Conservation (phyloP, 2,113 vertebrate species). For the Danio rerio region GRCz12tu NC_133191.1:16700501-16701000, state of each 20-base stretch:
- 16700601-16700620: not conserved
- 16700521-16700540: constrained; percentile 39
- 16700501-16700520: constrained; percentile 64
- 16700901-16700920: constrained; percentile 69
- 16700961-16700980: not conserved
- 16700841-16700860: no score
- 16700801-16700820: no score
- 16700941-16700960: not conserved
- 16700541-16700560: not conserved
- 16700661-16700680: constrained; percentile 26
- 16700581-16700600: constrained; percentile 6
- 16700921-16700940: constrained; percentile 52
- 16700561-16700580: not conserved
- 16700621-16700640: not conserved
- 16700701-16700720: constrained; percentile 2
- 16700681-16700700: not conserved
- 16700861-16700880: not conserved
- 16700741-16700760: not conserved
- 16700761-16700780: no score
- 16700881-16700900: constrained; percentile 60
- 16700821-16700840: no score
- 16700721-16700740: not conserved
- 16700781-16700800: no score
- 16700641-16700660: not conserved
- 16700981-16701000: not conserved